Percentiles rank a stretch among this genome's conserved stretches.
Conservation (phyloP, 1,140 invertebrate species). For the Araneus ventricosus region DNA sequence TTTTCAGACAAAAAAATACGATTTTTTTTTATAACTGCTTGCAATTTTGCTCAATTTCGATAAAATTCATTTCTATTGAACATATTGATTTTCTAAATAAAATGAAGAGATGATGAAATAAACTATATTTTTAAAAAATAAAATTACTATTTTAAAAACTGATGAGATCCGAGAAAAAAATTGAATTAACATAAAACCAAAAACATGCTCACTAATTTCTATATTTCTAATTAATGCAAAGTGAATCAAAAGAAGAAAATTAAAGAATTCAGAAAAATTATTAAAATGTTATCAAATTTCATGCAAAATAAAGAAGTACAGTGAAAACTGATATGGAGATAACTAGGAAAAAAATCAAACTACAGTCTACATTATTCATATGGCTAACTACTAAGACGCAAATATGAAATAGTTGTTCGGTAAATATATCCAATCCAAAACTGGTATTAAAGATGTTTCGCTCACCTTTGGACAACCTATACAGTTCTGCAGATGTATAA, state of each 20-base stretch:
- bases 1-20: no score
- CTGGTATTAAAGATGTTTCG: slow-evolving; percentile 61
- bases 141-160: not conserved
- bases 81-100: not conserved
- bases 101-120: no score
- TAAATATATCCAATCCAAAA: slow-evolving; percentile 75
- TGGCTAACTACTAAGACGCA: not conserved
- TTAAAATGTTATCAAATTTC: not conserved
- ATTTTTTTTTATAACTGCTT: not conserved
- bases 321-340: not conserved
- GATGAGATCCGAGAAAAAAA: not conserved
- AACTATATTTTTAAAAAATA: not conserved
- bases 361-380: not conserved
- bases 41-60: not conserved
- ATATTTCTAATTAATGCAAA: no score
- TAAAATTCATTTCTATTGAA: not conserved
- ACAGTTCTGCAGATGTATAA: slow-evolving; percentile 98
- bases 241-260: no score
- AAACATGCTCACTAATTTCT: not conserved
- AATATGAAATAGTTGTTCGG: not conserved
- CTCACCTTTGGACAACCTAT: slow-evolving; percentile 96
- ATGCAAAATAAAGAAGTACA: not conserved
- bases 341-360: not conserved
- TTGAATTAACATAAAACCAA: not conserved
- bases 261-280: not conserved